These are phyloP conservation scores for Cephus pygmeus DNA, from an alignment of 2,888 invertebrate species.

Conservation along the genomic window DNA sequence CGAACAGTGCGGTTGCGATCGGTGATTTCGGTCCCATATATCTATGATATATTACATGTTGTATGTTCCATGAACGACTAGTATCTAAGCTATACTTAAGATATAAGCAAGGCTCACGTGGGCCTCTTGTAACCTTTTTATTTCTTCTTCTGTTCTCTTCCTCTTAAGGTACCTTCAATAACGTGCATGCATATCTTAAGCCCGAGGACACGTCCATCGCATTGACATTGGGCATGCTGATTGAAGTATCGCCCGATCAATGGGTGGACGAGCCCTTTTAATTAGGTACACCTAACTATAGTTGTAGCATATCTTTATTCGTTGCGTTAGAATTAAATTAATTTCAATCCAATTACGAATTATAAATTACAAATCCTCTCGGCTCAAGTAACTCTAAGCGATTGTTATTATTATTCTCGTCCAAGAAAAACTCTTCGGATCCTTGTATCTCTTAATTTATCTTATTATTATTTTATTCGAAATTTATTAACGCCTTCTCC, in stretches of 20 bases:
- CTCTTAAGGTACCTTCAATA: background rate
- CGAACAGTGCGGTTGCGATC: constrained; percentile 61
- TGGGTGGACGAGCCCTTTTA: background rate
- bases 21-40: constrained; percentile 94
- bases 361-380: background rate
- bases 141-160: background rate
- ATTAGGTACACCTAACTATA: background rate
- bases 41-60: constrained; percentile 94
- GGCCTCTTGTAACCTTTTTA: constrained; percentile 34
- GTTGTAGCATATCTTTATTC: background rate
- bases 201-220: too few species aligned
- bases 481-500: constrained; percentile 4
- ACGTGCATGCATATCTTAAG: background rate
- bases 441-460: too few species aligned
- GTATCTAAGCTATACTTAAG: constrained; percentile 16
- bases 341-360: background rate
- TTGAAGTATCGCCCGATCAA: background rate
- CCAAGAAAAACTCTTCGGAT: too few species aligned
- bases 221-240: background rate
- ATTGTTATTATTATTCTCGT: background rate
- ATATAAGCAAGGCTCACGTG: constrained; percentile 51
- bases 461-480: background rate
- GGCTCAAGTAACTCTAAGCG: background rate
- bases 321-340: background rate
- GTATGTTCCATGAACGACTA: constrained; percentile 95